These are phyloP conservation scores for Mugil cephalus DNA, from an alignment of 2,113 vertebrate genomes.

Conservation along the genomic window DNA sequence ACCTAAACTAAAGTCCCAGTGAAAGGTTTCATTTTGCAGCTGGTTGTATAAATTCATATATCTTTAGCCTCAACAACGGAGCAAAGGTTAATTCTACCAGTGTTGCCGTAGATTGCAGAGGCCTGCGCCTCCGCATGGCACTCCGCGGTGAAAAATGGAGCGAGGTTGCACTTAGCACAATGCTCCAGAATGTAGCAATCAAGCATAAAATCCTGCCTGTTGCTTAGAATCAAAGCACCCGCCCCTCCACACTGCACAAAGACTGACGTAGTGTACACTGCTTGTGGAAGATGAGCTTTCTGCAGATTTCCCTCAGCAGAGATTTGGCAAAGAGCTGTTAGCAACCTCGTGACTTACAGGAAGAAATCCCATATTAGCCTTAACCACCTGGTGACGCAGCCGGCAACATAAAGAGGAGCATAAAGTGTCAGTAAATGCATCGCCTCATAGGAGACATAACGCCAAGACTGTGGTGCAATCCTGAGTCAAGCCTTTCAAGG, in stretches of 20 bases:
- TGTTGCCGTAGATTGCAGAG: conserved; percentile 56
- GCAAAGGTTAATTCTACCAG: conserved; percentile 65
- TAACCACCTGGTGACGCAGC: conserved; percentile 43
- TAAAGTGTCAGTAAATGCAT: conserved; percentile 25
- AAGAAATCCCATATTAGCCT: conserved; percentile 51
- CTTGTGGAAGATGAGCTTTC: conserved; percentile 36
- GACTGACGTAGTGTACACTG: conserved; percentile 40
- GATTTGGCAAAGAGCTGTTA: conserved; percentile 24
- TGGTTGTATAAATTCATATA: conserved; percentile 24
- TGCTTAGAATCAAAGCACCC: conserved; percentile 63
- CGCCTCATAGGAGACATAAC: conserved; percentile 7
- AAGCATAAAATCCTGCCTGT: conserved; percentile 69
- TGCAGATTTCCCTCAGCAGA: conserved; percentile 46
- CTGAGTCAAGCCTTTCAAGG: conserved; percentile 39
- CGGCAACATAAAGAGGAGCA: conserved; percentile 20
- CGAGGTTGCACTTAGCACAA: conserved; percentile 66
- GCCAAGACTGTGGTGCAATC: conserved; percentile 27
- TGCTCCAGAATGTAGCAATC: conserved; percentile 76
- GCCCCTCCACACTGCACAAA: conserved; percentile 32
- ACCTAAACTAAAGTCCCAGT: background rate
- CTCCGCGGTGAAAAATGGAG: conserved; percentile 70
- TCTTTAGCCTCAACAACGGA: conserved; percentile 52
- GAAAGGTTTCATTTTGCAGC: conserved; percentile 50
- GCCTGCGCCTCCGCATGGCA: conserved; percentile 60
- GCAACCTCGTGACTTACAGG: conserved; percentile 16